phyloP scores from a whole-genome alignment of 2,888 invertebrate species.

The Acleris literana region DNA sequence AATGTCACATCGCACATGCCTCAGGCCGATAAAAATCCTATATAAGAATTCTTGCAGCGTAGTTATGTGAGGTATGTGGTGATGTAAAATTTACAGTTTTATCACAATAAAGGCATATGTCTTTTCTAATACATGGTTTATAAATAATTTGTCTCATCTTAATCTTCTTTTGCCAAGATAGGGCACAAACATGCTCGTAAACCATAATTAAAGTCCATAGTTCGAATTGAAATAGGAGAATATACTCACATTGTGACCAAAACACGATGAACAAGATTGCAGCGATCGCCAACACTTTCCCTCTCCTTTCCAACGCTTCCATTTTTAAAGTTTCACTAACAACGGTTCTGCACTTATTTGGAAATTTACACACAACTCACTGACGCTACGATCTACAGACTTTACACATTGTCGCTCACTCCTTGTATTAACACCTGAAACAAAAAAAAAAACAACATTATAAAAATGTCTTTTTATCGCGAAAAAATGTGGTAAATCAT shows the following conservation, averaged over 20 bases:
- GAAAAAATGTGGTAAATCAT: background rate
- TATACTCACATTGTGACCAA: slow-evolving; percentile 73
- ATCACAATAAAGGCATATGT: no score
- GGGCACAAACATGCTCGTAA: no score
- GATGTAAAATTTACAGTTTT: no score
- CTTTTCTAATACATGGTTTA: no score
- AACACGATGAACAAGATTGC: slow-evolving; percentile 64
- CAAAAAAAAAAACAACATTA: slow-evolving; percentile 15
- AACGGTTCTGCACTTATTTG: slow-evolving; percentile 29
- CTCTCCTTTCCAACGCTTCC: slow-evolving; percentile 76
- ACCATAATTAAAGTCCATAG: no score
- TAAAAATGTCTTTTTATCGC: background rate
- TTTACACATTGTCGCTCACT: slow-evolving; percentile 38
- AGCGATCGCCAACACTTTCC: slow-evolving; percentile 53
- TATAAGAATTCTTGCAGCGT: no score
- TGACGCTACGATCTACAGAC: slow-evolving; percentile 39
- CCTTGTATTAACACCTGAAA: slow-evolving; percentile 28
- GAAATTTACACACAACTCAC: slow-evolving; percentile 34
- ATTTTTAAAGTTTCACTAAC: slow-evolving; percentile 53
- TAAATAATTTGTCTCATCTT: no score
- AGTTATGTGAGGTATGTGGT: no score
- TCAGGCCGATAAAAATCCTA: no score
- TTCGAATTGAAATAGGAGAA: background rate
- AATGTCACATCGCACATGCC: no score
- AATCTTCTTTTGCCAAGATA: no score